Conservation (phyloP, 35 echinoderm and acorn worm species). For the Anneissia japonica region DNA sequence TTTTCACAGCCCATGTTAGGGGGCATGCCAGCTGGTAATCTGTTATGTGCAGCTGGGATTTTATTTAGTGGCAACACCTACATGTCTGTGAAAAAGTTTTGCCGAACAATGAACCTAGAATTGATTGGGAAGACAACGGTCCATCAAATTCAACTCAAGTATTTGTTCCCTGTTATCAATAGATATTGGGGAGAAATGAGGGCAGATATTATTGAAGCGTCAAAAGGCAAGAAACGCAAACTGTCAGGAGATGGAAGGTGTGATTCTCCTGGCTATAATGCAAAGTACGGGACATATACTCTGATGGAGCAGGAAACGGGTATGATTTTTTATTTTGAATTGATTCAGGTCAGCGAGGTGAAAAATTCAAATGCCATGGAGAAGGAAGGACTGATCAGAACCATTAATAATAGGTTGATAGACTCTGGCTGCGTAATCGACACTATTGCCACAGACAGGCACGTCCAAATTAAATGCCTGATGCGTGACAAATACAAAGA, state of each 20-base stretch:
- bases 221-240: background rate
- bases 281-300: slow-evolving; percentile 54
- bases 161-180: slow-evolving; percentile 21
- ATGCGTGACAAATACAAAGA: slow-evolving; percentile 10
- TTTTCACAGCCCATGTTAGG: slow-evolving; percentile 34
- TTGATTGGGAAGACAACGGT: slow-evolving; percentile 24
- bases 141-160: background rate
- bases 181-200: background rate
- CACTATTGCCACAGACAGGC: slow-evolving; percentile 44
- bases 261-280: slow-evolving; percentile 57
- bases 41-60: slow-evolving; percentile 33
- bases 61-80: slow-evolving; percentile 51
- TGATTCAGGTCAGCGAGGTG: slow-evolving; percentile 43
- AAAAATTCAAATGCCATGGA: slow-evolving; percentile 52
- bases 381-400: slow-evolving; percentile 14
- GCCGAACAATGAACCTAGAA: slow-evolving; percentile 7
- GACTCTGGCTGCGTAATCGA: background rate
- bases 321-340: slow-evolving; percentile 22
- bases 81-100: background rate
- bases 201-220: background rate
- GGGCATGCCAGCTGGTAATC: slow-evolving; percentile 35
- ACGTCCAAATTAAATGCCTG: slow-evolving; percentile 21
- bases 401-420: background rate
- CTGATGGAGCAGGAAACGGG: slow-evolving; percentile 37
- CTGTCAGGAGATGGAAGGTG: slow-evolving; percentile 57